Evolutionary conservation across 1,140 invertebrate species (phyloP), one percentile per base, ranked within the genome.

Genomic region (Drosophila triauraria): DNA sequence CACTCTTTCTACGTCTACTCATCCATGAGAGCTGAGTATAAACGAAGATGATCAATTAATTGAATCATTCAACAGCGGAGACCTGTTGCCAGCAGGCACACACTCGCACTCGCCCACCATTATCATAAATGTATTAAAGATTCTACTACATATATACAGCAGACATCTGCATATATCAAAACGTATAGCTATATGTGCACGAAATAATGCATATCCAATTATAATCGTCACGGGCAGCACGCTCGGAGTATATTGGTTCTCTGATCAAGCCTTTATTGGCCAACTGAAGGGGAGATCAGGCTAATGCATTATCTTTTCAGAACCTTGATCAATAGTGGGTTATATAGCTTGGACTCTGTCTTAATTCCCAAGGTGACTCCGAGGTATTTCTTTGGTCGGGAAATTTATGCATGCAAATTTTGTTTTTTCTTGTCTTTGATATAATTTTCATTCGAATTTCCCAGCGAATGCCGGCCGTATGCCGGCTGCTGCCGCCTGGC

Each of bases 31-130:
- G 61, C 65, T 88, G 86, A 78, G 71, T 83, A 88, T 83, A 77
- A 80, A 74, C 70, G 70, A 78, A 88, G 76, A 80, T 87, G 83
- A 86, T 86, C 82, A 87, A 87, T 87, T 88, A 88, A 87, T 87
- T 87, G 85, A 88, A 87, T 87, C 83, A 88, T 88, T 87, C 84
- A 87, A 71, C 83, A 61, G 71, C 83, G 47, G 85, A 69, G 77
- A 87, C 83, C 84, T 87, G 83, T 87, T 87, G 84, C 83, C 84
- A 78, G 84, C 69, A 81, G 62, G 67, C 79, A 30, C 40, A 43
- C 42, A 58, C 10, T 40, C 50, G 35, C 23, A 43, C 48, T 61
- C 10, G 44, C 25, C 38, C 47, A 58, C 32, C 57, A 25, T 30
- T 70, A 72, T 51, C 30, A 47, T 42, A 35, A 48, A 42, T 78